Conservation (phyloP, 2,888 invertebrate species). For the Amblyjoppa fuscipennis region DNA sequence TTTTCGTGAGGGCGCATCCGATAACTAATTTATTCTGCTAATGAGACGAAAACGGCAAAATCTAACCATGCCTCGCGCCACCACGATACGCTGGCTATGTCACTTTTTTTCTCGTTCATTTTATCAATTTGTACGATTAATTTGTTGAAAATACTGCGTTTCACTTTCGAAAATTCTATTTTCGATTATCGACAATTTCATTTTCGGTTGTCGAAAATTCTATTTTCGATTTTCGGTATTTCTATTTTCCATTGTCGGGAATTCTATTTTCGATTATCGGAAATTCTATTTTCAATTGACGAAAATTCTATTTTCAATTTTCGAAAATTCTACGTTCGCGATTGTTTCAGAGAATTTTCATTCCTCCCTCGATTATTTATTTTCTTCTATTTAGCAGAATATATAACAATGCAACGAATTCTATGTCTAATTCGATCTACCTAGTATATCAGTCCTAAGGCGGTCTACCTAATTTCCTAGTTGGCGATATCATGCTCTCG, state of each 20-base stretch:
- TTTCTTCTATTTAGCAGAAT: conserved; percentile 41
- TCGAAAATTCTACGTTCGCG: neutral
- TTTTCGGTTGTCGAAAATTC: too few species aligned
- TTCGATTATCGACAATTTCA: too few species aligned
- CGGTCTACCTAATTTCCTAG: conserved; percentile 69
- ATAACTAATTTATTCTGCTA: conserved; percentile 19
- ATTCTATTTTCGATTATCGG: neutral
- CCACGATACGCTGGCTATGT: neutral
- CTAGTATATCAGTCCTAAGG: conserved; percentile 68
- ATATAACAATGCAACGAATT: conserved; percentile 10
- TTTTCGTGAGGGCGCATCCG: neutral
- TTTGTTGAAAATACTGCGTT: neutral
- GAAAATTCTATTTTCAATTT: neutral
- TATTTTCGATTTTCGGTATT: neutral
- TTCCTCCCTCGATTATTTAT: neutral
- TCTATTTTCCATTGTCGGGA: neutral
- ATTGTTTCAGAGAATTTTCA: neutral
- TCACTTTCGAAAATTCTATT: neutral
- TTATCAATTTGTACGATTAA: neutral
- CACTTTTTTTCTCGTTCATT: neutral
- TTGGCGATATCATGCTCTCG: conserved; percentile 85
- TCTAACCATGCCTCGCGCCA: neutral
- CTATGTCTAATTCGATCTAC: conserved; percentile 64
- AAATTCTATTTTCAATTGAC: neutral
- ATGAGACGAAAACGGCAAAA: conserved; percentile 19